Percentiles rank a stretch among this genome's conserved stretches.
Evolutionary conservation across 1,140 invertebrate genomes (phyloP).

Genomic region (Monochamus saltuarius): DNA sequence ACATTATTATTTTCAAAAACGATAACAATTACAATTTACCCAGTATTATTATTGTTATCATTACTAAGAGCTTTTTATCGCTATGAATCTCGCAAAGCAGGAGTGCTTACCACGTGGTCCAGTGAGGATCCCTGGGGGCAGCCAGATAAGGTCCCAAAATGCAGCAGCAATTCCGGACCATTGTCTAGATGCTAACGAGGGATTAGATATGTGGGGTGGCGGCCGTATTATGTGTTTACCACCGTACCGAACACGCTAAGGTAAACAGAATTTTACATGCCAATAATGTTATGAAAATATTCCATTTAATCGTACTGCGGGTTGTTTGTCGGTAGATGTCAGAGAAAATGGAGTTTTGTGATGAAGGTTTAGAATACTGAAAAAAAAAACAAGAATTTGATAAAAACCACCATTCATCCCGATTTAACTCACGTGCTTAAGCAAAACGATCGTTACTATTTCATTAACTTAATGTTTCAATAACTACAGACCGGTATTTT

Average conservation of each 20-base stretch:
- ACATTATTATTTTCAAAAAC: no score
- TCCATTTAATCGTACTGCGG: background rate
- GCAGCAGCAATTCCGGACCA: conserved; percentile 1
- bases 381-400: no score
- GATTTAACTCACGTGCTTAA: no score
- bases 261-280: background rate
- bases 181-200: conserved; percentile 4
- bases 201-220: background rate
- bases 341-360: no score
- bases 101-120: background rate
- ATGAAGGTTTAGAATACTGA: no score
- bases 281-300: conserved; percentile 1
- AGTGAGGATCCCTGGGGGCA: background rate
- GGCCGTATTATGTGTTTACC: background rate
- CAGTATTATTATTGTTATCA: background rate
- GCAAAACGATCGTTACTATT: no score
- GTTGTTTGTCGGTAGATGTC: no score
- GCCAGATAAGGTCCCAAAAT: background rate
- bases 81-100: background rate
- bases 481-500: no score
- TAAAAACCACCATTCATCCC: no score
- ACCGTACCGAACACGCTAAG: background rate
- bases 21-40: no score
- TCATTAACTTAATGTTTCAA: no score
- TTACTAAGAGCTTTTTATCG: background rate